Conservation (phyloP, 2,113 vertebrate genomes). For the Nymphicus hollandicus region DNA sequence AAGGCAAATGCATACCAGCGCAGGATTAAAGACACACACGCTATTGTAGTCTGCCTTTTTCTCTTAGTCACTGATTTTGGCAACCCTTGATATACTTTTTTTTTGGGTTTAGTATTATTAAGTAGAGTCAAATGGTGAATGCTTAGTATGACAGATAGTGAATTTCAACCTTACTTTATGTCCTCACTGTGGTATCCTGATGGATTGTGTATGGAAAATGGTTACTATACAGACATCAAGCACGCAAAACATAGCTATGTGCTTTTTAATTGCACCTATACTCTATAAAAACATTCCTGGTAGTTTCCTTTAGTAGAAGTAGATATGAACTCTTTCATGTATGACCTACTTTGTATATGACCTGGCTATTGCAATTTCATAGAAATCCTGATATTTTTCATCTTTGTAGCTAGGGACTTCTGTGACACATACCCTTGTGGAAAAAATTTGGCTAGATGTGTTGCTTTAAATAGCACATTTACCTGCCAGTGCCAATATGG, state of each 20-base stretch:
- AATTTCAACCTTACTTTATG: neutral
- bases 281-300: neutral
- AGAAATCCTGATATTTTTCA: neutral
- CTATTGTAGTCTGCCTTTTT: neutral
- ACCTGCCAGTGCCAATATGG: conserved; percentile 35
- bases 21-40: neutral
- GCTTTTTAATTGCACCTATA: neutral
- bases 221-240: neutral
- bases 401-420: fast-evolving
- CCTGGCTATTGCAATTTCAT: neutral
- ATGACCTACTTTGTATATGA: neutral
- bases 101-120: neutral
- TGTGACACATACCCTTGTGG: fast-evolving
- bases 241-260: neutral
- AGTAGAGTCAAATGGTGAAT: neutral
- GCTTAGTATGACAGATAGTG: neutral
- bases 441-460: fast-evolving
- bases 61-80: neutral
- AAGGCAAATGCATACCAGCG: neutral
- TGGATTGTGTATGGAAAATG: neutral
- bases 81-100: neutral
- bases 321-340: neutral
- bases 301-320: neutral
- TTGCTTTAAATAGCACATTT: fast-evolving
- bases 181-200: neutral